phyloP scores from a whole-genome alignment of 1,140 invertebrate genomes.

The Uloborus diversus region DNA sequence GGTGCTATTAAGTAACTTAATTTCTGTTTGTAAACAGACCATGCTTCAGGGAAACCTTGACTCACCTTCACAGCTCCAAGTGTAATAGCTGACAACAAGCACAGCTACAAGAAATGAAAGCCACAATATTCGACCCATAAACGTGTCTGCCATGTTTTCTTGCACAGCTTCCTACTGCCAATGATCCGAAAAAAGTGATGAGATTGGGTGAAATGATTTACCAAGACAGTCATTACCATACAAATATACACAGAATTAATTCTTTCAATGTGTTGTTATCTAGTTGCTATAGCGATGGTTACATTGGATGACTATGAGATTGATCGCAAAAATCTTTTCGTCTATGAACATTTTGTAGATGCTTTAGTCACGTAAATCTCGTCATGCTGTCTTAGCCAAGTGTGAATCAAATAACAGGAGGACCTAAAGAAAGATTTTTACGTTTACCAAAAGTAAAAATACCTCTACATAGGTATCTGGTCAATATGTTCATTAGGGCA shows the following conservation, averaged over 20 bases:
- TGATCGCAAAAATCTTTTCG: slow-evolving; percentile 35
- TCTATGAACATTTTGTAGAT: not conserved
- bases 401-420: not conserved
- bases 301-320: slow-evolving; percentile 49
- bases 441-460: too few species aligned
- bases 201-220: slow-evolving; percentile 31
- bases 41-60: too few species aligned
- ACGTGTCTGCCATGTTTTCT: slow-evolving; percentile 36
- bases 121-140: slow-evolving; percentile 28
- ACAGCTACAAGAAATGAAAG: slow-evolving; percentile 13
- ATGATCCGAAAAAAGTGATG: slow-evolving; percentile 19
- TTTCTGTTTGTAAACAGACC: too few species aligned
- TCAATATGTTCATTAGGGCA: too few species aligned
- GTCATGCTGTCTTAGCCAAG: slow-evolving; percentile 25
- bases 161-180: not conserved
- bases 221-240: slow-evolving; percentile 31
- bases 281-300: slow-evolving; percentile 50
- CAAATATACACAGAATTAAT: slow-evolving; percentile 33
- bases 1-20: too few species aligned
- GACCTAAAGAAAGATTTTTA: too few species aligned
- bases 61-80: slow-evolving; percentile 52
- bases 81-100: slow-evolving; percentile 13
- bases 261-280: slow-evolving; percentile 43
- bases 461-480: too few species aligned
- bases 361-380: slow-evolving; percentile 34